Evolutionary conservation across 2,888 invertebrate genomes (phyloP).

Genomic region (Parelbella ahira): DNA sequence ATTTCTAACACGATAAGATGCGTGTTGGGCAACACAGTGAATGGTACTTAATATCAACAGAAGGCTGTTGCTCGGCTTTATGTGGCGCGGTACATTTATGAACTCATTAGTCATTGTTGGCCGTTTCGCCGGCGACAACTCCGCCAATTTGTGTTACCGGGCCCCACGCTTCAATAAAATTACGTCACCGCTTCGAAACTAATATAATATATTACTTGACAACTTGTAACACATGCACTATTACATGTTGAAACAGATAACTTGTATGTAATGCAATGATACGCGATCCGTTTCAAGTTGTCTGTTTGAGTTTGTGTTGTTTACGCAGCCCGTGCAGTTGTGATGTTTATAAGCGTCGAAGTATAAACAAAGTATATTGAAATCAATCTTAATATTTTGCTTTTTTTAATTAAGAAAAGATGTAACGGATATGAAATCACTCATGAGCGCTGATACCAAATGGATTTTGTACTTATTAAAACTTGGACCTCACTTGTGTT

Average conservation of each 20-base stretch:
- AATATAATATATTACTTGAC: constrained; percentile 17
- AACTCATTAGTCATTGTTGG: constrained; percentile 30
- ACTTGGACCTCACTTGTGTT: too few relatives aligned
- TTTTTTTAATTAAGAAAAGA: too few relatives aligned
- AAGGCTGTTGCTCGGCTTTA: constrained; percentile 23
- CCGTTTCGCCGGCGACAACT: constrained; percentile 28
- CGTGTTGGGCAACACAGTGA: constrained; percentile 27
- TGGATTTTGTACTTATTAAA: too few relatives aligned
- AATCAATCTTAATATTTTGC: too few relatives aligned
- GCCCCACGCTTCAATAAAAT: constrained; percentile 27
- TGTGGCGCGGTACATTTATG: constrained; percentile 30
- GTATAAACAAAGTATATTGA: too few relatives aligned
- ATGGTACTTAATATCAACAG: constrained; percentile 21
- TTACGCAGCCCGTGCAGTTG: too few relatives aligned
- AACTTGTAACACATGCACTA: constrained; percentile 15
- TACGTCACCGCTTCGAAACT: constrained; percentile 26
- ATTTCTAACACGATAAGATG: constrained; percentile 23
- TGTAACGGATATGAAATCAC: too few relatives aligned
- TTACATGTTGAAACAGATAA: constrained; percentile 14
- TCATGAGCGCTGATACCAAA: too few relatives aligned
- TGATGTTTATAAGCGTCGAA: too few relatives aligned
- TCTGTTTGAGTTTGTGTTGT: not conserved
- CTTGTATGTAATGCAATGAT: constrained; percentile 11
- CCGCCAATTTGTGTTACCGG: constrained; percentile 23
- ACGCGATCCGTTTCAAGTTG: too few relatives aligned